phyloP scores from a whole-genome alignment of 1,140 invertebrate genomes.

The Aleiodes sp. region DNA sequence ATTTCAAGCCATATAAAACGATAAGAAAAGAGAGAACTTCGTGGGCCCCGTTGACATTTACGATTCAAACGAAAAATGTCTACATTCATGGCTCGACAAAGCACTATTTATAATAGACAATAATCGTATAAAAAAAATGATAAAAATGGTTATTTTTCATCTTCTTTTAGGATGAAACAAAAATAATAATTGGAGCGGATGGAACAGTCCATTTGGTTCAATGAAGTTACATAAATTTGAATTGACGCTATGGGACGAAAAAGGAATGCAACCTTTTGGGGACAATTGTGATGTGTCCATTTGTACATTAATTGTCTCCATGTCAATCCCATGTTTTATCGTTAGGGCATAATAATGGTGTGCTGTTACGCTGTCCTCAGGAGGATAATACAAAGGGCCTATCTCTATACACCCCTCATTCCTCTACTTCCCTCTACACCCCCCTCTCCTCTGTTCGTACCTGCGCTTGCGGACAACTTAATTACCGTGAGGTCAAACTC shows the following conservation, averaged over 20 bases:
- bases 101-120: slow-evolving; percentile 5
- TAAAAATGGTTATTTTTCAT: not conserved
- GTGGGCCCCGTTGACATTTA: slow-evolving; percentile 4
- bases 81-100: slow-evolving; percentile 1
- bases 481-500: slow-evolving; percentile 22
- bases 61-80: not conserved
- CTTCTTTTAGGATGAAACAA: not conserved
- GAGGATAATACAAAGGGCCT: slow-evolving; percentile 24
- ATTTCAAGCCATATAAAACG: not conserved
- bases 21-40: slow-evolving; percentile 3
- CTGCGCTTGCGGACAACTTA: slow-evolving; percentile 26
- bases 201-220: not conserved
- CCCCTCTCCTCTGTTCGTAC: not conserved
- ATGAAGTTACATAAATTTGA: not conserved
- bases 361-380: slow-evolving; percentile 19
- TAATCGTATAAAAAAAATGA: not conserved
- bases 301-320: not conserved
- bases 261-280: not conserved
- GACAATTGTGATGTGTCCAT: not conserved
- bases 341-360: slow-evolving; percentile 18
- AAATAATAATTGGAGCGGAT: not conserved
- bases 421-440: not conserved
- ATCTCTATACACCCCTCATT: not conserved
- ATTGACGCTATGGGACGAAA: not conserved
- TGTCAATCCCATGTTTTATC: slow-evolving; percentile 21